Evolutionary conservation across 1,140 invertebrate genomes (phyloP).

Genomic region (Drosophila repletoides): DNA sequence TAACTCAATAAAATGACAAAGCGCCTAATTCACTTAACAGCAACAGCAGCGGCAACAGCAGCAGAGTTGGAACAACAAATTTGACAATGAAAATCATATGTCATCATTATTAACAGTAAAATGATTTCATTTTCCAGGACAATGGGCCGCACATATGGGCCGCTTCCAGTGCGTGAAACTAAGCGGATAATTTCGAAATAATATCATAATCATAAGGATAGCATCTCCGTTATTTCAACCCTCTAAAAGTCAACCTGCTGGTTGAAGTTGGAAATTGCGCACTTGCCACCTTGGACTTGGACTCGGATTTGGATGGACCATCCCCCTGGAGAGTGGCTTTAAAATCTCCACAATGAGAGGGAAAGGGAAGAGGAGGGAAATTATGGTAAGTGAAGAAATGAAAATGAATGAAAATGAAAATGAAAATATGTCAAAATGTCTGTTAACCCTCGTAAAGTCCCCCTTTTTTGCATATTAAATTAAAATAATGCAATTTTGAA

Average conservation of each 20-base stretch:
- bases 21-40: slow-evolving; percentile 76
- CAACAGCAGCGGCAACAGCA: slow-evolving; percentile 14
- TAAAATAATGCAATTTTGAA: slow-evolving; percentile 79
- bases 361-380: slow-evolving; percentile 49
- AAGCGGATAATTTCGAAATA: slow-evolving; percentile 82
- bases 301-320: slow-evolving; percentile 18
- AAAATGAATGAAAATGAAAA: slow-evolving; percentile 59
- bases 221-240: slow-evolving; percentile 40
- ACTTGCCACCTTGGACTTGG: slow-evolving; percentile 55
- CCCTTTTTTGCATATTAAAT: slow-evolving; percentile 74
- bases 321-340: slow-evolving; percentile 29
- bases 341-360: slow-evolving; percentile 56
- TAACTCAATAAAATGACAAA: slow-evolving; percentile 68
- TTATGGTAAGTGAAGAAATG: slow-evolving; percentile 67
- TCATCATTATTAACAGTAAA: slow-evolving; percentile 82
- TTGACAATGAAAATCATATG: slow-evolving; percentile 82
- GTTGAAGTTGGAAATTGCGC: slow-evolving; percentile 71
- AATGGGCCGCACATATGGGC: slow-evolving; percentile 69
- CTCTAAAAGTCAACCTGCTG: slow-evolving; percentile 68
- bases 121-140: slow-evolving; percentile 80
- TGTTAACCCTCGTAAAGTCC: slow-evolving; percentile 35
- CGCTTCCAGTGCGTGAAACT: slow-evolving; percentile 64
- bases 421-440: slow-evolving; percentile 77
- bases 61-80: slow-evolving; percentile 37
- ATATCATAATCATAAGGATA: slow-evolving; percentile 81